A percentile compares a stretch with the other conserved stretches of the same genome.
These are phyloP conservation scores for Apantesis nais DNA, from an alignment of 2,888 invertebrate genomes.

Conservation along the genomic window DNA sequence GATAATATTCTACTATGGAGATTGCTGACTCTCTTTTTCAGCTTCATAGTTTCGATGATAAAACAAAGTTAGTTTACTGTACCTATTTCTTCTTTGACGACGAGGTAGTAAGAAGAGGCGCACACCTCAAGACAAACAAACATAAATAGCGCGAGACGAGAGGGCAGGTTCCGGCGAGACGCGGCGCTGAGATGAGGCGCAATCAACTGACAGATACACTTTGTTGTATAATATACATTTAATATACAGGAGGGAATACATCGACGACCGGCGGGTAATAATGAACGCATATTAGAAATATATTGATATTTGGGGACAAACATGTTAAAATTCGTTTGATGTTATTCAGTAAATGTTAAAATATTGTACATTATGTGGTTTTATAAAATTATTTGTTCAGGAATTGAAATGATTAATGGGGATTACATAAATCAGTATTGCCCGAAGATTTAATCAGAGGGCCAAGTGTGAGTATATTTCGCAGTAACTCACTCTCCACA, in stretches of 20 bases:
- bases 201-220: slow-evolving; percentile 70
- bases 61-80: slow-evolving; percentile 13
- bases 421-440: no score
- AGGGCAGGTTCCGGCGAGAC: slow-evolving; percentile 63
- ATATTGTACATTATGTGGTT: neutral
- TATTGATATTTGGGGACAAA: neutral
- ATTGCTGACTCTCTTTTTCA: neutral
- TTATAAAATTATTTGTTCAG: neutral
- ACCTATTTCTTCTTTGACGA: slow-evolving; percentile 22
- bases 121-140: slow-evolving; percentile 76
- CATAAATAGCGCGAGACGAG: slow-evolving; percentile 73
- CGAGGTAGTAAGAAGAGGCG: slow-evolving; percentile 42
- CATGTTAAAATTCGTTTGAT: neutral
- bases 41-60: neutral
- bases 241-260: slow-evolving; percentile 18
- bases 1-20: neutral
- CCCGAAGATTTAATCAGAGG: neutral
- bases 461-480: no score
- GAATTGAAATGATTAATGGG: no score
- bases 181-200: slow-evolving; percentile 51
- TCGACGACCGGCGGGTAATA: slow-evolving; percentile 1
- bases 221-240: slow-evolving; percentile 48
- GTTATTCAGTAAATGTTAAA: neutral
- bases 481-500: no score
- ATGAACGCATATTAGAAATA: neutral